Evolutionary conservation across 1,140 invertebrate species (phyloP), one percentile per base, ranked within the genome.

Genomic region (Hylyphantes graminicola): DNA sequence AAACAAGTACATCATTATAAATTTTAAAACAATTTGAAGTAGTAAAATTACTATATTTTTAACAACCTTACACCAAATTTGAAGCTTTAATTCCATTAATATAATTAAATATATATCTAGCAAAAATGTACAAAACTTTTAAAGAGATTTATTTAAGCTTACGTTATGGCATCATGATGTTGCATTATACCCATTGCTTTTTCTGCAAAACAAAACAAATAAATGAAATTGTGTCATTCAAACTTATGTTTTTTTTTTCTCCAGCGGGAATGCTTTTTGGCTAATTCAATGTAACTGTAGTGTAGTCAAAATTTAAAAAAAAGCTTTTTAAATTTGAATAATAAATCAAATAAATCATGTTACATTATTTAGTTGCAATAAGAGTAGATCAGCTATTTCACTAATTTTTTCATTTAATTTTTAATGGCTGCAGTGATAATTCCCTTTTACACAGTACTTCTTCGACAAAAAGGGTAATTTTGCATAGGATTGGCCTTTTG

Each of bases 111-210:
- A 35, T 35, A 35, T 35, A 35, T 2, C 35, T 35, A 35, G 35
- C 35, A 35, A 35, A 35, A 35, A 35, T 35, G 35, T 35, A 35
- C 35, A 35, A 35, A 1, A 35, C 35, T 35, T 35, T 35, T 35
- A 35, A 35, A 35, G 35, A 35, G 35, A 35, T 35, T 35, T 35
- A 35, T 35, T 35, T 35, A 35, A 79, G 88, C 90, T 89, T 88
- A 92, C 90, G 91, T 92, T 6, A 93, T 90, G 19, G 91, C 93
- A 89, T 93, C 97, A 87, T 99, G 97, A 90, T 98, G 97, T 88
- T 98, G 97, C 91, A 95, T 93, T 0, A 97, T 91, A 21, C 95
- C 96, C 91, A 95, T 89, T 8, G 90, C 89, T 53, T 85, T 73
- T 35, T 74, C 86, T 87, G 54, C 17, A 79, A 74, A 59, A 35